Conservation (phyloP, 2,113 vertebrate genomes). For the Clinocottus analis region DNA sequence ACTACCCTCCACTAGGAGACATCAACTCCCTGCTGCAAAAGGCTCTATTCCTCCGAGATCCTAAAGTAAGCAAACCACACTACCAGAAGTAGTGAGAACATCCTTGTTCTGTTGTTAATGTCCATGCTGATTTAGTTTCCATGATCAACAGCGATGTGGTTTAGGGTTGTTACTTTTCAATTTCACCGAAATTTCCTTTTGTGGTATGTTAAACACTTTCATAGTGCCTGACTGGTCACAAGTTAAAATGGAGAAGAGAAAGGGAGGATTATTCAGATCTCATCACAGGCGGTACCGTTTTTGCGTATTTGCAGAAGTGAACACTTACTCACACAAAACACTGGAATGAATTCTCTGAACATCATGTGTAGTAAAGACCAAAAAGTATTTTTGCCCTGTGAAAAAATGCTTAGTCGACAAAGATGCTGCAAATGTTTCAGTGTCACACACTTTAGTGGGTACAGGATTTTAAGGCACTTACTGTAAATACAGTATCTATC, state of each 20-base stretch:
- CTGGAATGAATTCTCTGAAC: constrained; percentile 17
- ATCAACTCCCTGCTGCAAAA: constrained; percentile 95
- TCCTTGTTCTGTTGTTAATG: neutral
- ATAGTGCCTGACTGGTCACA: constrained; percentile 4
- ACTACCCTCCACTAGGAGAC: constrained; percentile 95
- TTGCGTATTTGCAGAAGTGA: constrained; percentile 42
- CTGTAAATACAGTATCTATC: too few relatives aligned
- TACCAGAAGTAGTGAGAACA: neutral
- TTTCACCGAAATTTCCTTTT: neutral
- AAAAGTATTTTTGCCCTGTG: neutral
- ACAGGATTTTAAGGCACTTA: neutral
- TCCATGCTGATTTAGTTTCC: neutral
- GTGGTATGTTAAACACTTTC: constrained; percentile 7
- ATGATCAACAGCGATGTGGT: neutral
- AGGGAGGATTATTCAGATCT: neutral
- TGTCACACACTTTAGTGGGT: constrained; percentile 16
- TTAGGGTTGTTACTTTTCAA: neutral
- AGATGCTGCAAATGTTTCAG: constrained; percentile 8
- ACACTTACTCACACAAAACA: neutral
- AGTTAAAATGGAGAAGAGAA: constrained; percentile 15
- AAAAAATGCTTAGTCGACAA: neutral
- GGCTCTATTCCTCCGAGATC: constrained; percentile 96
- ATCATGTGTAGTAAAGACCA: neutral
- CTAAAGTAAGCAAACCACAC: constrained; percentile 87
- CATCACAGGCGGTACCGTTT: neutral